Evolutionary conservation across 2,113 vertebrate genomes (phyloP), one percentile per base, ranked within the genome.

Genomic region (Labeo rohita): DNA sequence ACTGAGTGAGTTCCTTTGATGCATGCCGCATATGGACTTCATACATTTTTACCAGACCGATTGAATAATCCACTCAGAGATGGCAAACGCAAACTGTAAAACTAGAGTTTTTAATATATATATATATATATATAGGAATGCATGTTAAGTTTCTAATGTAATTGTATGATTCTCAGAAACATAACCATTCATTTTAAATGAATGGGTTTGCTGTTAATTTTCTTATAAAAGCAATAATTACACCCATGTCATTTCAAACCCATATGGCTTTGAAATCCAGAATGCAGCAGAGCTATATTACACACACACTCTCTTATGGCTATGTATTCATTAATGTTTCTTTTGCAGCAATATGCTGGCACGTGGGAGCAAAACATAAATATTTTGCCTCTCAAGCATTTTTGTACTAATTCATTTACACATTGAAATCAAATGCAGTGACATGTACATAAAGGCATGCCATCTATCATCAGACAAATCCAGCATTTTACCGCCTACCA

Each of bases 321-420:
- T 39, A 5, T 39, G 39, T 39, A 39, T 39, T 39, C 28, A 78
- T 43, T 34, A 78, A 65, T 80, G 50, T 86, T 80, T 50, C 12
- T 49, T 49, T 56, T 74, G 16, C 68, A 75, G 43, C 54, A 63
- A 73, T 85, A 84, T 75, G 66, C 8, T 36, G 15, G 43, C 66
- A 61, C 23, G 4, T 59, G 50, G 43, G 36, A 78, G 84, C 18
- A 23, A 50, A 84, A 47, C 43, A 52, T 45, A 39, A 80, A 81
- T 65, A 8, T 82, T 86, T 61, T 79, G 65, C 74, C 13, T 2
- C 11, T 39, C 65, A 68, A 78, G 50, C 83, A 65, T 85, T 76
- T 88, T 73, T 77, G 6, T 21, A 84, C 74, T 79, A 21, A 80
- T 74, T 74, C 9, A 80, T 61, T 84, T 86, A 82, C n/a, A 84